phyloP scores from a whole-genome alignment of 2,113 vertebrate genomes.

The Entomyzon cyanotis region DNA sequence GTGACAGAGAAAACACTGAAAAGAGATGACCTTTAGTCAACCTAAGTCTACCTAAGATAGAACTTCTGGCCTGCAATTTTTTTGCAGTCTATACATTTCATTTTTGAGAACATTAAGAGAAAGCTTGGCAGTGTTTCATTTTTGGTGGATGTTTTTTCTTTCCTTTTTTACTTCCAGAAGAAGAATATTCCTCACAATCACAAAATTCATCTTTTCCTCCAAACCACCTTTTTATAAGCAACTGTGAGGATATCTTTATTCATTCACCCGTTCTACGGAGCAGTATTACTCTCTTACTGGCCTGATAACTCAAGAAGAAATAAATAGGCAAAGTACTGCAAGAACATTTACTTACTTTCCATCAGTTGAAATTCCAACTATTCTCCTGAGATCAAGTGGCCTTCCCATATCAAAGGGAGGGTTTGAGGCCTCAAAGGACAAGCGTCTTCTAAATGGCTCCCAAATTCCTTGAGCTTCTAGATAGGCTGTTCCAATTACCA shows the following conservation, averaged over 20 bases:
- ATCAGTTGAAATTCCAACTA: conserved; percentile 92
- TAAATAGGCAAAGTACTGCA: background rate
- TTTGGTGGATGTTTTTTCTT: background rate
- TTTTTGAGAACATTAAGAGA: background rate
- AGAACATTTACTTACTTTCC: conserved; percentile 83
- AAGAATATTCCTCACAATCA: background rate
- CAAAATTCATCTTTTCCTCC: background rate
- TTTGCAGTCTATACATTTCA: background rate
- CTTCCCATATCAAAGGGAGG: conserved; percentile 90
- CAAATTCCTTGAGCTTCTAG: conserved; percentile 98
- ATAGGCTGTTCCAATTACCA: conserved; percentile 94
- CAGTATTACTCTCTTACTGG: background rate
- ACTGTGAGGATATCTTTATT: background rate
- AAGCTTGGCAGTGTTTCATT: background rate
- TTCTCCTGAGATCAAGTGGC: conserved; percentile 98
- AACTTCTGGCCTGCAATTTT: background rate
- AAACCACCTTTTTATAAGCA: background rate
- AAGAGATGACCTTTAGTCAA: background rate
- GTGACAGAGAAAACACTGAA: background rate
- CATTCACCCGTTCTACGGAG: background rate
- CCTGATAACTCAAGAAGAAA: background rate
- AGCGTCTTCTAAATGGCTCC: conserved; percentile 93
- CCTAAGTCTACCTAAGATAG: background rate
- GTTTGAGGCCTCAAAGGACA: conserved; percentile 90
- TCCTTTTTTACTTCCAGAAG: background rate